Evolutionary conservation across 1,140 invertebrate species (phyloP), one percentile per base, ranked within the genome.

Genomic region (Platorchestia sp.): DNA sequence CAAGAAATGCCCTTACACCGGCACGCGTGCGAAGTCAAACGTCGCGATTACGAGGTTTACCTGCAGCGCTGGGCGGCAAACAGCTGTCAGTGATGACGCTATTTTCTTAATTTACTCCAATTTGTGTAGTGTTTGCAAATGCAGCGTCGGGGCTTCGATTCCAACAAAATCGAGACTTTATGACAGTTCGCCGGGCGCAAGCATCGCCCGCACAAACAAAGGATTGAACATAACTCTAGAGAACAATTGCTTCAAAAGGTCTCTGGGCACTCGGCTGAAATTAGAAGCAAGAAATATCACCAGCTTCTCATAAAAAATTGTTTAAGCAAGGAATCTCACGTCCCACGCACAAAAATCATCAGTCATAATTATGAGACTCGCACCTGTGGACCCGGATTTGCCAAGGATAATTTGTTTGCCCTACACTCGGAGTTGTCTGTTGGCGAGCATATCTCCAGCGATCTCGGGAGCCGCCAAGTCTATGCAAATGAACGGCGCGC

Each of bases 61-160:
- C 59, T 75, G 59, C 59, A 75, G 59, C 14, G 59, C 59, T 75
- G 14, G 59, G 27, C 59, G 10, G 59, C 59, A 75, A 75, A 75
- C 59, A 75, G 59, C 59, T 27, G 3, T 75, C 59, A 75, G 59
- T 44, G 87, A 93, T 93, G 45, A 93, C 43, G 45, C 91, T 47
- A 93, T 93, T 93, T 93, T 36, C 91, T 93, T 93, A 93, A 93
- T 93, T 93, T 47, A 44, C 91, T 45, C 43, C 91, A 93, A 93
- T 93, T 93, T 45, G 91, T 40, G 43, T 19, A 44, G 91, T 93
- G 91, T 93, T 93, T 93, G 91, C 91, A 47, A n/a, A 93, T 19
- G 91, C 91, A n/a, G 91, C 45, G 22, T 27, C 16, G 40, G 40
- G 43, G 87, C 44, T 44, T 44, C 87, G 87, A 90, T 44, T 43